A percentile compares a stretch with the other conserved stretches of the same genome.
Evolutionary conservation across 2,888 invertebrate species (phyloP).

Genomic region (Teleogryllus oceanicus): DNA sequence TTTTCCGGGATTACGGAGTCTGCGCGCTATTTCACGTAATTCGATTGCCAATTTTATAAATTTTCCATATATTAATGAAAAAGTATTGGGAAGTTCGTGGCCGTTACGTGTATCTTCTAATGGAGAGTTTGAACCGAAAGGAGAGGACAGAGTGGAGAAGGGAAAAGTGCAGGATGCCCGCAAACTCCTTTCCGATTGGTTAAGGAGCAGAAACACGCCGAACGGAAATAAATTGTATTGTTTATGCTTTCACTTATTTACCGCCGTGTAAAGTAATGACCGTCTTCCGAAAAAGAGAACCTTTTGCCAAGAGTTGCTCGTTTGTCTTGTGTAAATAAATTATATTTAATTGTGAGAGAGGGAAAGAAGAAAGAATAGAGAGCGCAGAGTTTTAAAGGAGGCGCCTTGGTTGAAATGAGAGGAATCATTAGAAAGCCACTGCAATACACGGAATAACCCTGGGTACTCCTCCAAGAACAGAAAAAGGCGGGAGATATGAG

Average conservation of each 20-base stretch:
- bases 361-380: too few species aligned
- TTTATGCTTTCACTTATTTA: slow-evolving; percentile 18
- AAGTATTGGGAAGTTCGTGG: slow-evolving; percentile 31
- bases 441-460: too few species aligned
- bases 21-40: slow-evolving; percentile 33
- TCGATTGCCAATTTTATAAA: slow-evolving; percentile 37
- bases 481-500: too few species aligned
- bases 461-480: too few species aligned
- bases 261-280: background rate
- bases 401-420: background rate
- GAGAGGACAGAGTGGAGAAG: background rate
- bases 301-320: background rate
- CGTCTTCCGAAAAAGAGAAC: background rate
- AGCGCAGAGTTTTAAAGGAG: background rate
- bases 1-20: slow-evolving; percentile 34
- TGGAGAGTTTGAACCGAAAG: slow-evolving; percentile 25
- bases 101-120: slow-evolving; percentile 30
- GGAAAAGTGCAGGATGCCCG: slow-evolving; percentile 19
- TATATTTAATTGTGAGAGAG: background rate
- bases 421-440: too few species aligned
- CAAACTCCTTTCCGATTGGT: background rate
- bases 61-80: slow-evolving; percentile 37
- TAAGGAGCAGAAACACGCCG: background rate
- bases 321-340: slow-evolving; percentile 5
- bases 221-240: background rate